A percentile compares a stretch with the other conserved stretches of the same genome.
These are phyloP conservation scores for Polyommatus iphigenia DNA, from an alignment of 2,888 invertebrate genomes.

Conservation along the genomic window DNA sequence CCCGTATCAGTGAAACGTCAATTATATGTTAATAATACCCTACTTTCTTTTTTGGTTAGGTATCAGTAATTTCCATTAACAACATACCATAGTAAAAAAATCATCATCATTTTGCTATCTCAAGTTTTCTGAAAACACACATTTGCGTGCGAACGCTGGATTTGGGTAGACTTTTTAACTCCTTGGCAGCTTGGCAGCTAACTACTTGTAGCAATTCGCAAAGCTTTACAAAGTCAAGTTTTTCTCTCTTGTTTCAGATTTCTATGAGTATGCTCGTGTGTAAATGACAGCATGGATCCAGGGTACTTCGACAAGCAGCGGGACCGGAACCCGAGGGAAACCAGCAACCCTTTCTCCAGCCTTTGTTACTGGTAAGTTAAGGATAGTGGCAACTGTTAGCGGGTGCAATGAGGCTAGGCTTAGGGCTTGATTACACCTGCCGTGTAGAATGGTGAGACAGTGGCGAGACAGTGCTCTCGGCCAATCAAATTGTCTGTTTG, in stretches of 20 bases:
- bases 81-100: background rate
- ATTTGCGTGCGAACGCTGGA: too few species aligned
- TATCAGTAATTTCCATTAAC: background rate
- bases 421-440: too few species aligned
- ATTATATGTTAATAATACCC: background rate
- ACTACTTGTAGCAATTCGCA: too few species aligned
- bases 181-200: too few species aligned
- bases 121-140: too few species aligned
- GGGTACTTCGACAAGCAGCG: constrained; percentile 74
- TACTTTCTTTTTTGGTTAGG: background rate
- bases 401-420: too few species aligned
- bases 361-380: constrained; percentile 83
- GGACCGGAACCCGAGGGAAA: constrained; percentile 82
- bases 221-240: background rate
- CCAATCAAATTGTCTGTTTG: too few species aligned
- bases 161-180: too few species aligned
- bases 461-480: too few species aligned
- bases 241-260: constrained; percentile 21
- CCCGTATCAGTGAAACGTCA: background rate
- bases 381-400: too few species aligned
- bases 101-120: too few species aligned
- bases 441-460: too few species aligned
- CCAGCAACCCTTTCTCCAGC: constrained; percentile 82
- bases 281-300: constrained; percentile 66
- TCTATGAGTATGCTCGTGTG: constrained; percentile 22